Conservation (phyloP, 2,888 invertebrate species). For the Halictus ligatus region DNA sequence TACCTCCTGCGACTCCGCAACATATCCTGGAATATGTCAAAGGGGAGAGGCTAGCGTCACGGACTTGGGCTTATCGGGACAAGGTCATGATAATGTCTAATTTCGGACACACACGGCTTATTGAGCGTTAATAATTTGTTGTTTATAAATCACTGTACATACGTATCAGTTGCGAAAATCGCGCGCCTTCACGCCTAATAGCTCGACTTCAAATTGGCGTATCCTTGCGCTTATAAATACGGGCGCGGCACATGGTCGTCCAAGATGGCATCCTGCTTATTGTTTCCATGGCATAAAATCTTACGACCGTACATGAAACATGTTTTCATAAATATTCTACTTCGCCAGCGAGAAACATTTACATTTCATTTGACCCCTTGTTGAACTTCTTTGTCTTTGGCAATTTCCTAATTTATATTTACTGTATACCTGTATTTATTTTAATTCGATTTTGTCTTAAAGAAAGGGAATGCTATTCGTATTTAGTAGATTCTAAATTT, state of each 20-base stretch:
- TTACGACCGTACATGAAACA: neutral
- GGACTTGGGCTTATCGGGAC: conserved; percentile 14
- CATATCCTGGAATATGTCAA: conserved; percentile 18
- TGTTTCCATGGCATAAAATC: neutral
- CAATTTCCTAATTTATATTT: no score
- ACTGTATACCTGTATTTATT: no score
- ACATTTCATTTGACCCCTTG: no score
- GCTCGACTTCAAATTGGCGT: neutral
- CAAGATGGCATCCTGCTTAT: neutral
- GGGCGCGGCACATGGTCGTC: neutral
- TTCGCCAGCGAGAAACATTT: neutral
- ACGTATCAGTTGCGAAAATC: neutral
- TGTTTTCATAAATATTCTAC: neutral
- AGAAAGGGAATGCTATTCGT: no score
- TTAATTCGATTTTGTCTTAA: no score
- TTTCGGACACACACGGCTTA: neutral
- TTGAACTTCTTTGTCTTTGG: no score
- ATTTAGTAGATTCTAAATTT: no score
- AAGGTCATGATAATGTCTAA: conserved; percentile 16
- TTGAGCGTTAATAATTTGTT: neutral
- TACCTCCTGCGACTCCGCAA: conserved; percentile 12
- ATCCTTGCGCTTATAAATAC: conserved; percentile 6
- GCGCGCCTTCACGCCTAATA: neutral
- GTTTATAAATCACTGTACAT: neutral
- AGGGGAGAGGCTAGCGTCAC: conserved; percentile 26